A percentile compares a stretch with the other conserved stretches of the same genome.
Conservation (phyloP, 2,113 vertebrate genomes). For the Pholis gunnellus region DNA sequence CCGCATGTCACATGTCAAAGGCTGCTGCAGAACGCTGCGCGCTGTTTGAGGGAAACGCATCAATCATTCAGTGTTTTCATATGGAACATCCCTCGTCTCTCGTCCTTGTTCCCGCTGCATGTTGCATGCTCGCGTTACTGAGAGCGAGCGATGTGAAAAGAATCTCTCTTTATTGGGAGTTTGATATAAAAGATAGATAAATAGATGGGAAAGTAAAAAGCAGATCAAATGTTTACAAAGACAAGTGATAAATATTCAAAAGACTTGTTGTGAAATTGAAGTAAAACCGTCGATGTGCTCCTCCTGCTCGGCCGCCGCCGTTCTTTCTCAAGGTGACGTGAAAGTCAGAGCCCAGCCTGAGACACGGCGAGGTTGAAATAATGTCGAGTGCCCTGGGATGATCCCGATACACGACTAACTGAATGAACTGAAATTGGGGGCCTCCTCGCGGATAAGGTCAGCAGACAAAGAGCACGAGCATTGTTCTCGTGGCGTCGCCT, state of each 20-base stretch:
- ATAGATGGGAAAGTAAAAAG: background rate
- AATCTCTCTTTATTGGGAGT: background rate
- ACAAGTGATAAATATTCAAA: background rate
- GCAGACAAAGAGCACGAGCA: constrained; percentile 58
- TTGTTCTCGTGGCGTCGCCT: constrained; percentile 35
- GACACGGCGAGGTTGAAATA: constrained; percentile 67
- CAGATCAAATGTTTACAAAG: background rate
- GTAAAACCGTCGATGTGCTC: background rate
- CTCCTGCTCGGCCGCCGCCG: constrained; percentile 11
- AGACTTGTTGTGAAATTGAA: background rate
- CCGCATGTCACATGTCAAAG: constrained; percentile 19
- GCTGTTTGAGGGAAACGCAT: constrained; percentile 25
- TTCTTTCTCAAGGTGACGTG: constrained; percentile 69
- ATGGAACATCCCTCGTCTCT: constrained; percentile 22
- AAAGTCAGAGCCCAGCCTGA: constrained; percentile 73
- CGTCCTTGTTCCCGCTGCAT: constrained; percentile 12
- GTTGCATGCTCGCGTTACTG: constrained; percentile 4
- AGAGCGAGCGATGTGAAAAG: background rate
- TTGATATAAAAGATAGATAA: background rate
- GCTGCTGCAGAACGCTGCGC: constrained; percentile 36
- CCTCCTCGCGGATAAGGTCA: constrained; percentile 57
- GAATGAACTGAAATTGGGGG: constrained; percentile 55
- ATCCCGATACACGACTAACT: constrained; percentile 57
- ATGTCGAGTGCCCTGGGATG: constrained; percentile 69
- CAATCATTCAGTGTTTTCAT: constrained; percentile 51